These are phyloP conservation scores for Tapera naevia DNA, from an alignment of 2,797 vertebrate species.

Conservation along the genomic window DNA sequence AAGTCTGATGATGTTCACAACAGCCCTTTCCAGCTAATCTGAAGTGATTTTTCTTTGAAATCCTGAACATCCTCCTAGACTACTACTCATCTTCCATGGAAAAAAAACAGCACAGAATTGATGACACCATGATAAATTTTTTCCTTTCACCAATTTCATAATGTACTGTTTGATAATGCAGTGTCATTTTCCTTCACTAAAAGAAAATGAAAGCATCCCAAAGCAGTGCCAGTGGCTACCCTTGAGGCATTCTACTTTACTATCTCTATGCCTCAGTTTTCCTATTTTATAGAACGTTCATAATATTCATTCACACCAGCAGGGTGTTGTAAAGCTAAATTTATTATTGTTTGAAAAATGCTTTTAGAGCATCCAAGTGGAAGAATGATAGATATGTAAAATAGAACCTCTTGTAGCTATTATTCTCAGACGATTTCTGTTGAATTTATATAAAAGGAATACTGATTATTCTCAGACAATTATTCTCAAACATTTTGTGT, in stretches of 20 bases:
- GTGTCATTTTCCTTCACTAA: not conserved
- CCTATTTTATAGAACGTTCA: not conserved
- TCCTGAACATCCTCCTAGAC: not conserved
- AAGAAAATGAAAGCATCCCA: conserved; percentile 14
- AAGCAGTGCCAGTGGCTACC: not conserved
- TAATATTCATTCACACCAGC: conserved; percentile 50
- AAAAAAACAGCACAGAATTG: not conserved
- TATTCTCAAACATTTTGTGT: conserved; percentile 3
- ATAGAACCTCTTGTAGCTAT: conserved; percentile 28
- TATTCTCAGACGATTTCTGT: conserved; percentile 52
- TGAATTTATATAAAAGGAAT: conserved; percentile 44
- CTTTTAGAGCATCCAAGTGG: conserved; percentile 43
- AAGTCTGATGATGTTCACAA: not conserved
- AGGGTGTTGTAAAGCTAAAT: conserved; percentile 50
- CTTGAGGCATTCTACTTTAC: conserved; percentile 10
- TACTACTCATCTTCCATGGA: not conserved
- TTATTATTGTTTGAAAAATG: conserved; percentile 59
- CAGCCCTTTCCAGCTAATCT: not conserved
- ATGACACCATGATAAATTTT: conserved; percentile 6
- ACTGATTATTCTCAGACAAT: conserved; percentile 10
- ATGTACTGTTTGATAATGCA: not conserved
- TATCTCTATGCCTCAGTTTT: conserved; percentile 24
- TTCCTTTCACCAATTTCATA: not conserved
- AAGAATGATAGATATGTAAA: conserved; percentile 60
- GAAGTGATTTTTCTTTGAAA: not conserved